Base-by-base conservation (phyloP, 2,797 vertebrate genomes). In the Gobionotothen gibberifrons region DNA sequence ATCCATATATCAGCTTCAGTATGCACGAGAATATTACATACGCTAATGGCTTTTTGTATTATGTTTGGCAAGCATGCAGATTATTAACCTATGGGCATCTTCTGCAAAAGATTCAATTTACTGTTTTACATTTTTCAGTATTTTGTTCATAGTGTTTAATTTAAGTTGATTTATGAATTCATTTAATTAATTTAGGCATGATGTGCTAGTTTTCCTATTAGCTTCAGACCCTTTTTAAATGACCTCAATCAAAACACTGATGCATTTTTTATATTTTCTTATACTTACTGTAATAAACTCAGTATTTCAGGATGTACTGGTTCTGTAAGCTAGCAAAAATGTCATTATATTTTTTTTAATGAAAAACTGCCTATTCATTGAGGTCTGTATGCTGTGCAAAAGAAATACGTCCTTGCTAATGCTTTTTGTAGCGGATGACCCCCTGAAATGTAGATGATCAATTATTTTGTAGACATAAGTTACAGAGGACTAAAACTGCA, bases 1-100 rank as follows among this genome's bases (percentile, higher is more conserved):
- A 29, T 59, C 48, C 10, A 42, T 39, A 56, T 44, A 57, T 75
- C 29, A 57, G 39, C 54, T 44, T 36, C 32, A 53, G 17, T 39
- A 17, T 78, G 26, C 44, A 55, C 36, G 56, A 0, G 11, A 55
- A 53, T 68, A 58, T 67, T 62, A 39, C 26, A 51, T n/a, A 14
- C 44, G 46, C 9, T 54, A 55, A 66, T n/a, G 16, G 16, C 21
- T 7, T 54, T 68, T 67, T 69, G 32, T 47, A 9, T 54, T 64
- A 14, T 68, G 32, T 32, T 51, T 52, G 56, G 16, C 15, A 29
- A 2, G 2, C 1, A 13, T 60, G 63, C 26, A 69, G 29, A 60
- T 60, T 15, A 71, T 29, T 9, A 52, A 14, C 13, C n/a, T 47
- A 51, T 46, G 40, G 22, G 29, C 11, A 48, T 60, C 75, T 48